Evolutionary conservation across 2,797 vertebrate species (phyloP), one percentile per base, ranked within the genome.

Genomic region (Microctenopoma stevenorrisi): DNA sequence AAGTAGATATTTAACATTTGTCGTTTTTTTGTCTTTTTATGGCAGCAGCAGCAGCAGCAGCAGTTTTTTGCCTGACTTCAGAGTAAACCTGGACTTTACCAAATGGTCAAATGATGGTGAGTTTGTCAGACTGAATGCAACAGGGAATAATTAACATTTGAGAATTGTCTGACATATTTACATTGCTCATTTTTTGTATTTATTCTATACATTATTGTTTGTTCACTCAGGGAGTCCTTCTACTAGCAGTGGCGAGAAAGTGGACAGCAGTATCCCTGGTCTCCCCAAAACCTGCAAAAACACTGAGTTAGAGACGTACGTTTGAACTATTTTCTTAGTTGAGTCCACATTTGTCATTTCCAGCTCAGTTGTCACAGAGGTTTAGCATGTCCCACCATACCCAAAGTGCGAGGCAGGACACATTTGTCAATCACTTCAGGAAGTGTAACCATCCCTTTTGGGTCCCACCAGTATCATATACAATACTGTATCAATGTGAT

Each of bases 241-340:
- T 37, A 99, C 97, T 38, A 99, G 97, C 94, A 95, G 95, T 16
- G 96, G 93, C 49, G 97, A 98, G 78, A 97, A 96, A 86, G 93
- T 91, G 68, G 96, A 96, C 40, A 79, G 92, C 71, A 92, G 94
- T 84, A 86, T 88, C 72, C 91, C 93, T 70, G 91, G 93, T 62
- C 94, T 81, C 44, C 85, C 85, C 48, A 90, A 82, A 85, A 92
- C 89, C 73, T 94, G 93, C 85, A 93, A 82, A 80, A 94, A 93
- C 80, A 74, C 86, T 5, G 96, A 97, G 75, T 94, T 96, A 72
- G 97, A 98, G 77, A 95, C 82, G 97, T 98, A 81, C 95, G 96
- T 88, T 53, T 48, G 16, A 3, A 47, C n/a, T 44, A 2, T 44
- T 1, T 7, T 4, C 7, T 8, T 11, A 4, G 28, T 30, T 30